Percentiles rank a stretch among this genome's conserved stretches.
Evolutionary conservation across 2,113 vertebrate species (phyloP).

Genomic region (human (Homo sapiens)): GRCh38 chr2:191679001-191679500

Average conservation of each 20-base stretch:
- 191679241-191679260: neutral
- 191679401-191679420: too few species aligned
- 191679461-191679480: too few species aligned
- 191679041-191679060: slow-evolving; percentile 98
- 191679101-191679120: slow-evolving; percentile 97
- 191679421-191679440: too few species aligned
- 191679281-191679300: neutral
- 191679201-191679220: neutral
- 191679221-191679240: neutral
- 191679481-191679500: too few species aligned
- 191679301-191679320: neutral
- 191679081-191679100: slow-evolving; percentile 95
- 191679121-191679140: slow-evolving; percentile 93
- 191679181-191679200: neutral
- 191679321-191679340: neutral
- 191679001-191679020: slow-evolving; percentile 99
- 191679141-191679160: neutral
- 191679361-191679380: neutral
- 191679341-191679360: neutral
- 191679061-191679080: slow-evolving; percentile 99
- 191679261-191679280: neutral
- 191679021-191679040: slow-evolving; percentile 98
- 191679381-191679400: too few species aligned
- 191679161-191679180: neutral
- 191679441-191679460: too few species aligned